Evolutionary conservation across 2,888 invertebrate species (phyloP).

Genomic region (Hydraecia micacea): DNA sequence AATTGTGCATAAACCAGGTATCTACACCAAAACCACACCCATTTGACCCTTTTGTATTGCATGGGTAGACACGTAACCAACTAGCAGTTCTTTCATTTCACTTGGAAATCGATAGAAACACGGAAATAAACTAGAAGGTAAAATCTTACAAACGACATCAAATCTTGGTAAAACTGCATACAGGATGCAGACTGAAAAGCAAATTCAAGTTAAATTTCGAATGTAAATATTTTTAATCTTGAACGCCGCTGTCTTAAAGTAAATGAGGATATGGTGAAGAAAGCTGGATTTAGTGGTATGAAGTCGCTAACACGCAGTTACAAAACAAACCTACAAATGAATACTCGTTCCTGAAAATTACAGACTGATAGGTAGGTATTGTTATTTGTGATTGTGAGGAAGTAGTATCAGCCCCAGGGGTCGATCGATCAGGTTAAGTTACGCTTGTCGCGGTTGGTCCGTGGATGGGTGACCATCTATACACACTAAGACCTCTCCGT

Average conservation of each 20-base stretch:
- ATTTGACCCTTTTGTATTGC: slow-evolving; percentile 30
- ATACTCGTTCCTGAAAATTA: background rate
- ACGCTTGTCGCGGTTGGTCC: too few relatives aligned
- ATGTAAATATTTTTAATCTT: background rate
- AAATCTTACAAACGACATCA: background rate
- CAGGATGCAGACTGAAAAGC: background rate
- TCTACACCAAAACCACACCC: slow-evolving; percentile 13
- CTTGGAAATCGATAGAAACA: slow-evolving; percentile 29
- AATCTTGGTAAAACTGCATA: background rate
- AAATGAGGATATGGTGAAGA: background rate
- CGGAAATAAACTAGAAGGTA: slow-evolving; percentile 13
- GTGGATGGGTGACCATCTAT: too few relatives aligned
- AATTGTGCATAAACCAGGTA: slow-evolving; percentile 49
- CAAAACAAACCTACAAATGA: background rate
- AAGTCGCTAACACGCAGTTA: background rate
- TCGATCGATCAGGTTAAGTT: too few relatives aligned
- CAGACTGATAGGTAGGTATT: background rate
- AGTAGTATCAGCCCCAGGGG: too few relatives aligned
- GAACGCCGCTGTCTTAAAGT: background rate
- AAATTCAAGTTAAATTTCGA: background rate
- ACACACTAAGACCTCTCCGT: too few relatives aligned
- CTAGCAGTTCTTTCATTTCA: slow-evolving; percentile 28
- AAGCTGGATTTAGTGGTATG: background rate
- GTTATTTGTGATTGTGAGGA: background rate
- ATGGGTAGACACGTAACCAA: background rate